Base-by-base conservation (phyloP, 2,113 vertebrate genomes). In the Lipophrys pholis region DNA sequence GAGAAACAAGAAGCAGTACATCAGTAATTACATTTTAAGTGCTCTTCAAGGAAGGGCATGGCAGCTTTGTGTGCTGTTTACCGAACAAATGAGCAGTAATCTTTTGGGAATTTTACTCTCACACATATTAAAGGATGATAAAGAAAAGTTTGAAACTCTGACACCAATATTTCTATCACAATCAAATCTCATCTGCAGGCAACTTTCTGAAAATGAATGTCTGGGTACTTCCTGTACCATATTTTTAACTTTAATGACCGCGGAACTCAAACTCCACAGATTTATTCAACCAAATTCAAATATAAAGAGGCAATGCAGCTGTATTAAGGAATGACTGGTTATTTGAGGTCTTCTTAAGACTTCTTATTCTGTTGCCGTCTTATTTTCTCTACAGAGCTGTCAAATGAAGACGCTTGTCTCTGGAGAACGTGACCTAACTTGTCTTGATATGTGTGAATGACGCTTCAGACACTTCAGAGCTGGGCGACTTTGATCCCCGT, bases 21-120 rank as follows among this genome's bases (percentile, higher is more conserved):
- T 36, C 35, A 56, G 73, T 82, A 74, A 88, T 87, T 85, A 82
- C 40, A 63, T 80, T 71, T 84, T 60, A 77, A 87, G 80, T 55
- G 69, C 40, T 50, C 63, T 80, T 73, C 55, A 79, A 59, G 15
- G 58, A 75, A 49, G 30, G 51, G 1, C 54, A 55, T 35, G n/a
- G 59, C 7, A 36, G 21, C 40, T 48, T 52, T 15, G 68, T 48
- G 70, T 14, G 46, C 17, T 6, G 51, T 77, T 73, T 59, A 53
- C 59, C 43, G 54, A 80, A 72, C 39, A 35, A 62, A 14, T 12
- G 14, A 14, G 11, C 5, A 45, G 53, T 30, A 7, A 6, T 38
- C 41, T n/a, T 65, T 8, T 16, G 8, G 21, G 15, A 17, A 41
- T 40, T 5, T 51, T 41, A 39, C 42, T 5, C 21, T 48, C 55